Percentiles rank a stretch among this genome's conserved stretches.
phyloP scores from a whole-genome alignment of 2,888 invertebrate species.

The Heliconius ethilla region DNA sequence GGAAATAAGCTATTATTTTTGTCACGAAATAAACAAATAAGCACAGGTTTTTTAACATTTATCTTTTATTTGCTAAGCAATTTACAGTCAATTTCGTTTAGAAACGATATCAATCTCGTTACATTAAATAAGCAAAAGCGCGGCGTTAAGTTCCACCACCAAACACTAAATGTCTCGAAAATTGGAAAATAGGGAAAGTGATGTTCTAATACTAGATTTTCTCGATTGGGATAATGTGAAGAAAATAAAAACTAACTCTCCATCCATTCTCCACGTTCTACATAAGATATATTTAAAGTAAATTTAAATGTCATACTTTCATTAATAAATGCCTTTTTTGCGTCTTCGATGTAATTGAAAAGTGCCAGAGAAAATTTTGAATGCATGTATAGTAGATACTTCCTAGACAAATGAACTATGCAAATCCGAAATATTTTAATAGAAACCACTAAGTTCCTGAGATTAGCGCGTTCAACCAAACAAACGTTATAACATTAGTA shows the following conservation, averaged over 20 bases:
- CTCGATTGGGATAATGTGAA: too few species aligned
- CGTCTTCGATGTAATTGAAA: too few species aligned
- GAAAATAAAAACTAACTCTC: too few species aligned
- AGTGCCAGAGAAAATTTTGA: too few species aligned
- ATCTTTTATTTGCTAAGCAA: neutral
- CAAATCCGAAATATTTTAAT: neutral
- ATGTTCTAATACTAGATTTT: neutral
- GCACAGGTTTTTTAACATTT: conserved; percentile 41
- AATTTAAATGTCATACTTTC: too few species aligned
- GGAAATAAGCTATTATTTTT: conserved; percentile 52
- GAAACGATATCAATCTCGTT: neutral
- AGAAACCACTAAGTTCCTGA: too few species aligned
- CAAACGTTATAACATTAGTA: too few species aligned
- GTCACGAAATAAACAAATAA: conserved; percentile 55
- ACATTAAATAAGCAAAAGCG: neutral
- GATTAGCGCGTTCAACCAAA: too few species aligned
- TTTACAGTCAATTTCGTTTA: neutral
- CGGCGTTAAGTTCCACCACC: neutral
- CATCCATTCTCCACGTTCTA: too few species aligned
- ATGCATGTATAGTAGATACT: too few species aligned
- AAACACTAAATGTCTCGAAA: neutral
- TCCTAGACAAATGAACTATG: neutral
- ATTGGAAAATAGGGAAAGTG: neutral
- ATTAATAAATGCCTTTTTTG: too few species aligned
- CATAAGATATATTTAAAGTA: too few species aligned